These are phyloP conservation scores for Amblyteles armatorius DNA, from an alignment of 2,888 invertebrate genomes.

Conservation along the genomic window DNA sequence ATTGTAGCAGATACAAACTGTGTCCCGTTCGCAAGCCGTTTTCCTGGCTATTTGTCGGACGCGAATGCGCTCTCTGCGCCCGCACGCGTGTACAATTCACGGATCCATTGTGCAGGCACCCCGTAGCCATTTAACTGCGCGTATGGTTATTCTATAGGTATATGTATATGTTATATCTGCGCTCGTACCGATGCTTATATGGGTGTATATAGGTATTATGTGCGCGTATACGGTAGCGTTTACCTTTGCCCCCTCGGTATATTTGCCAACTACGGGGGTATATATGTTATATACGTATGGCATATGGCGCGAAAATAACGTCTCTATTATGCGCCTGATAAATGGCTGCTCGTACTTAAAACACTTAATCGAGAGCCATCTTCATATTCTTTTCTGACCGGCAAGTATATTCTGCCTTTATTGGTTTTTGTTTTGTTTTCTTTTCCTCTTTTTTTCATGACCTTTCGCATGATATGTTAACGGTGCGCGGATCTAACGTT, in stretches of 20 bases:
- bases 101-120: slow-evolving; percentile 72
- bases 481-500: not conserved
- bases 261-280: slow-evolving; percentile 8
- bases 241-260: slow-evolving; percentile 28
- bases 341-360: slow-evolving; percentile 77
- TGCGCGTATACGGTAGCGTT: slow-evolving; percentile 5
- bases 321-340: slow-evolving; percentile 79
- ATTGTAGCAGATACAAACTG: slow-evolving; percentile 76
- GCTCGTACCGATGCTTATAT: slow-evolving; percentile 12
- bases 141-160: slow-evolving; percentile 72
- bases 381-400: not conserved
- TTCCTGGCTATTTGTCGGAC: slow-evolving; percentile 75
- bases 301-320: slow-evolving; percentile 79
- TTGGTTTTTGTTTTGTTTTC: not conserved
- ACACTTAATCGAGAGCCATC: slow-evolving; percentile 73
- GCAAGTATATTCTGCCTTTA: not conserved
- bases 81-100: slow-evolving; percentile 63
- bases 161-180: slow-evolving; percentile 53
- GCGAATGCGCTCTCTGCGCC: slow-evolving; percentile 52
- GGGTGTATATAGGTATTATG: slow-evolving; percentile 15
- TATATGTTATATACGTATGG: slow-evolving; percentile 52
- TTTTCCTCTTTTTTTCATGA: too few species aligned
- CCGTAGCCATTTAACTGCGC: slow-evolving; percentile 74
- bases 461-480: too few species aligned
- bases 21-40: slow-evolving; percentile 72